A percentile compares a stretch with the other conserved stretches of the same genome.
These are phyloP conservation scores for Columba janthina DNA, from an alignment of 2,113 vertebrate genomes.

Conservation along the genomic window DNA sequence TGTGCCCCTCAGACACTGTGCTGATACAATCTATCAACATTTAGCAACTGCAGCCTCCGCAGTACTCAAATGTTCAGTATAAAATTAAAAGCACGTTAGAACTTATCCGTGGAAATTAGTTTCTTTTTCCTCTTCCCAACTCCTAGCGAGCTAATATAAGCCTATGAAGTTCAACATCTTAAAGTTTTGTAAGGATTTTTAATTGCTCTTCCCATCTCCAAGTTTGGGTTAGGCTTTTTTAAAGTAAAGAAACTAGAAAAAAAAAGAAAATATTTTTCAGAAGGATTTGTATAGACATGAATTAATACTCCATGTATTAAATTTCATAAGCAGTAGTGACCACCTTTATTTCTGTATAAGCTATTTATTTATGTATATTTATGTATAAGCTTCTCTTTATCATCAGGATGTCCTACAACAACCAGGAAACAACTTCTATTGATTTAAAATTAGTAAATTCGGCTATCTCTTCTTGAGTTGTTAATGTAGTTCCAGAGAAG, in stretches of 20 bases:
- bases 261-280: neutral
- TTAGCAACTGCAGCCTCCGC: neutral
- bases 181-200: neutral
- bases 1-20: neutral
- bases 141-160: neutral
- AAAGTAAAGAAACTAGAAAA: neutral
- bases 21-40: neutral
- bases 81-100: slow-evolving; percentile 13
- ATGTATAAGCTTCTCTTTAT: neutral
- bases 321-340: neutral
- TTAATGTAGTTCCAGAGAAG: neutral
- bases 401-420: neutral
- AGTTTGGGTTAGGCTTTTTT: neutral
- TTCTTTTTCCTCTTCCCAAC: neutral
- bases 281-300: neutral
- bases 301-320: neutral
- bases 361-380: neutral
- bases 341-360: neutral
- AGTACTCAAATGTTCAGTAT: neutral
- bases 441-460: neutral
- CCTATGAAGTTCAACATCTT: neutral
- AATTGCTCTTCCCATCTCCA: neutral
- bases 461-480: neutral
- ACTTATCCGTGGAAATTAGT: neutral
- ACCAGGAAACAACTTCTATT: neutral